Conservation (phyloP, 2,888 invertebrate species). For the Lithosia quadra region DNA sequence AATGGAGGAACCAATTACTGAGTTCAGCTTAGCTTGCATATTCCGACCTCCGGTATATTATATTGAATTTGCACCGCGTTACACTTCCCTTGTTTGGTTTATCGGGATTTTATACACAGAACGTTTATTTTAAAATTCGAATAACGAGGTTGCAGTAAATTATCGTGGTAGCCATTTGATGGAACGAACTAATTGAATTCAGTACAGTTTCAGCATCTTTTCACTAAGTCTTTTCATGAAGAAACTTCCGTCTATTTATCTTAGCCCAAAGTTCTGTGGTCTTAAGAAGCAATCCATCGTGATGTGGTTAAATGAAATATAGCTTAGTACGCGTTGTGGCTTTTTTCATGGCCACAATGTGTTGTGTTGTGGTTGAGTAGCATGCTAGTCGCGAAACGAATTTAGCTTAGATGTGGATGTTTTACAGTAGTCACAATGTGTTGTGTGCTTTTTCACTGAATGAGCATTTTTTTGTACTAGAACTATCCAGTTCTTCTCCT, state of each 20-base stretch:
- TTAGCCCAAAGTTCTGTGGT: neutral
- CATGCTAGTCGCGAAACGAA: neutral
- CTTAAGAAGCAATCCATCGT: neutral
- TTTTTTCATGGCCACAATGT: neutral
- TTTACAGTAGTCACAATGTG: no score
- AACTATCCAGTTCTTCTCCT: neutral
- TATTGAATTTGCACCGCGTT: constrained; percentile 1
- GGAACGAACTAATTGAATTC: no score
- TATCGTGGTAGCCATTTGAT: no score
- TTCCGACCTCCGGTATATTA: neutral
- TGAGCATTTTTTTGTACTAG: neutral
- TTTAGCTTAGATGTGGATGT: no score
- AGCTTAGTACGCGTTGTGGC: neutral
- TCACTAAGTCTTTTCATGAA: no score
- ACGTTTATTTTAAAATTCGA: constrained; percentile 20
- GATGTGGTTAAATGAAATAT: neutral
- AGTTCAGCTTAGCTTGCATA: neutral
- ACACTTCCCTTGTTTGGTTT: neutral
- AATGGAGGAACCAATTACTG: constrained; percentile 9
- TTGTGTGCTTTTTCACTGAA: neutral
- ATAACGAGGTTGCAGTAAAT: no score
- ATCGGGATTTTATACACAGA: constrained; percentile 27
- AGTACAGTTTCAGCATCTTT: no score
- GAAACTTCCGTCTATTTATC: neutral
- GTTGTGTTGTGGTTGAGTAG: neutral